Evolutionary conservation across 2,113 vertebrate species (phyloP).

Genomic region (Hyla sarda): DNA sequence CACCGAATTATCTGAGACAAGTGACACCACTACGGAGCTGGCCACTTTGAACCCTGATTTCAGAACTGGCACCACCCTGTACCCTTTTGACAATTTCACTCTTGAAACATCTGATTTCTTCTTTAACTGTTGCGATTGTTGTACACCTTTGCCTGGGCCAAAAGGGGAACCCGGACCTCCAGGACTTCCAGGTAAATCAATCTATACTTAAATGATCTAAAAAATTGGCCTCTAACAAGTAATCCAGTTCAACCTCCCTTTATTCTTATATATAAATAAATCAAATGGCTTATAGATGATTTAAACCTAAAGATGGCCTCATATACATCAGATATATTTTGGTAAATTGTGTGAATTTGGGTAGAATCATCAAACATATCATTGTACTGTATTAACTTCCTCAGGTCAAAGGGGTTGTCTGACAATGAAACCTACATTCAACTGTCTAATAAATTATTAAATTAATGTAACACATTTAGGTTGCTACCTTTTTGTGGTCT

Average conservation of each 20-base stretch:
- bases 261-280: not conserved
- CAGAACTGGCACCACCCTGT: slow-evolving; percentile 65
- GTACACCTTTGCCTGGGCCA: slow-evolving; percentile 76
- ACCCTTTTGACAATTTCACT: slow-evolving; percentile 84
- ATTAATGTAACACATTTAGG: too few species aligned
- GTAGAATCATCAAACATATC: not conserved
- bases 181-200: slow-evolving; percentile 81
- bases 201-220: not conserved
- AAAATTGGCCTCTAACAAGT: not conserved
- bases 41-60: slow-evolving; percentile 60
- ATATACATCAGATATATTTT: not conserved
- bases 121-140: slow-evolving; percentile 95
- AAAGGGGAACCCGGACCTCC: slow-evolving; percentile 80
- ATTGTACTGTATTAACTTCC: too few species aligned
- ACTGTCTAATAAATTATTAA: too few species aligned
- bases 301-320: not conserved
- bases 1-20: slow-evolving; percentile 51
- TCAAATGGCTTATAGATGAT: not conserved
- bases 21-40: not conserved
- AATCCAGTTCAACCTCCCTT: not conserved
- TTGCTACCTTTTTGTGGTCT: too few species aligned
- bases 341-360: not conserved
- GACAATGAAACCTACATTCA: too few species aligned
- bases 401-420: too few species aligned
- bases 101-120: slow-evolving; percentile 86